Evolutionary conservation across 1,140 invertebrate species (phyloP).

Genomic region (Microplitis demolitor): DNA sequence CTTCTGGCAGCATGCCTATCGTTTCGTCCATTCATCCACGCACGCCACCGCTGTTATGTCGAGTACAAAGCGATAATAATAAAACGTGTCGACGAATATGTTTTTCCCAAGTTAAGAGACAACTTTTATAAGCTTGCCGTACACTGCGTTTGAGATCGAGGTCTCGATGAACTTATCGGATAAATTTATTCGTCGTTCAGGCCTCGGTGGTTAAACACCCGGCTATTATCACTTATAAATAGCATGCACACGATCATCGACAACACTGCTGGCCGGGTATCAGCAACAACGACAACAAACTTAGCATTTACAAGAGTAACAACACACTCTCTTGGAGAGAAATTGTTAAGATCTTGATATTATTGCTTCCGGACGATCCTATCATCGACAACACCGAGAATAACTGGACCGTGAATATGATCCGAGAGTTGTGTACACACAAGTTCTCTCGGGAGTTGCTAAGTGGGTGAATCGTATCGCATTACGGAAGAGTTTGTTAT

Average conservation of each 20-base stretch:
- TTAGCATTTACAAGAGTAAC: neutral
- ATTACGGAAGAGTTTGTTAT: neutral
- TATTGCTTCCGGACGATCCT: conserved; percentile 20
- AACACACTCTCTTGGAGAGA: neutral
- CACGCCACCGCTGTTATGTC: neutral
- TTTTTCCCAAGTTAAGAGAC: neutral
- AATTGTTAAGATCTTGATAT: conserved; percentile 2
- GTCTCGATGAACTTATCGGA: neutral
- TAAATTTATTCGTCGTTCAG: neutral
- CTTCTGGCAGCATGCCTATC: conserved; percentile 15
- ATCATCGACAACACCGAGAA: conserved; percentile 1
- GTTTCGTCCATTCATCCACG: conserved; percentile 19
- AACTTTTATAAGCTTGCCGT: neutral
- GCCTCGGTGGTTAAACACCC: no score
- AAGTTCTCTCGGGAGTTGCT: neutral
- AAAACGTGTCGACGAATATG: neutral
- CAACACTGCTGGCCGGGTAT: no score
- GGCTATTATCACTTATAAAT: no score
- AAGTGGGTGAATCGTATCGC: conserved; percentile 15
- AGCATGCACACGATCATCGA: no score
- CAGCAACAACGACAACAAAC: no score
- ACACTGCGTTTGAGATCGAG: neutral
- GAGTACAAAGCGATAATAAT: conserved; percentile 3
- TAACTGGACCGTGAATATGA: conserved; percentile 25
- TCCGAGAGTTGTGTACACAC: neutral